Base-by-base conservation (phyloP, 2,888 invertebrate species). In the Nomada ferruginata region DNA sequence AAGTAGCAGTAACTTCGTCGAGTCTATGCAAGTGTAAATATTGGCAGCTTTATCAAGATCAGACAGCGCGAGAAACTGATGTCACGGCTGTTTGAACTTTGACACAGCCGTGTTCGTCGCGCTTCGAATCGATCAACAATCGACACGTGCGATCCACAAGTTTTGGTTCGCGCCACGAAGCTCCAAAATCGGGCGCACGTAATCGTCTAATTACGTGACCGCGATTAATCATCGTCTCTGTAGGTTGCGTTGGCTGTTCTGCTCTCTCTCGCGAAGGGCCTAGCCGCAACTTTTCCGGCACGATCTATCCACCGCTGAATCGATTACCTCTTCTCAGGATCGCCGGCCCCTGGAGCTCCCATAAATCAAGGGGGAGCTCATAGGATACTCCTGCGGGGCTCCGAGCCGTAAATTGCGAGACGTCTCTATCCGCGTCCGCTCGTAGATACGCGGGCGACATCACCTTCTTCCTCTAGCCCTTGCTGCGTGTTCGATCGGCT, bases 311-410 rank as follows among this genome's bases (percentile, higher is more conserved):
- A 52, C 18, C 20, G 68, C 65, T 80, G 81, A 87, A 87, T 87
- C 88, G 86, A 87, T 84, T 86, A 79, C 77, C 76, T 68, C 75
- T 44, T 60, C 76, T 55, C 36, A 44, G 63, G 82, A 79, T 85
- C 78, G 59, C 76, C 64, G 64, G 80, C 63, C 71, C 68, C 70
- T 42, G 76, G 68, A 82, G 84, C 76, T 68, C 72, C 60, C 82
- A 87, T 87, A 87, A 87, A 87, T 85, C 88, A 87, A 87, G 72
- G 76, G 75, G 75, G 42, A 76, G 79, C 72, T 85, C 82, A 75
- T 81, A 85, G 84, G 79, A 79, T 50, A 78, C 64, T 63, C 55
- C 65, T 69, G 68, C 50, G 63, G 26, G 29, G 72, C 52, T 63
- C 36, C 61, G 59, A 44, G 82, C 76, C 79, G 86, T 87, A 87